These are phyloP conservation scores for Echinarachnius parma DNA, from an alignment of 53 echinoderm and acorn worm genomes.

Conservation along the genomic window DNA sequence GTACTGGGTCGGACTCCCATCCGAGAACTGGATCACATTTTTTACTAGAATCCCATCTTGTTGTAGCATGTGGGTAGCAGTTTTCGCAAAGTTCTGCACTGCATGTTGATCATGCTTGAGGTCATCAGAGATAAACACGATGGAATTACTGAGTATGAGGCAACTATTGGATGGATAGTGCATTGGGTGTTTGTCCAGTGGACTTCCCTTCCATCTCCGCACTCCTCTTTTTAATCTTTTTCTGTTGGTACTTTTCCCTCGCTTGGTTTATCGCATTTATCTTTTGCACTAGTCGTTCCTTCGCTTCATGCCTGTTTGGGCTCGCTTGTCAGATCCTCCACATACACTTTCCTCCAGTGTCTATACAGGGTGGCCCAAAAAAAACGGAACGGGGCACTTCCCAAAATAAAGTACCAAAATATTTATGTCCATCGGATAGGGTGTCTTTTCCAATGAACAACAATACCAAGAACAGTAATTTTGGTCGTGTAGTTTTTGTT, in stretches of 20 bases:
- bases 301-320: too few relatives aligned
- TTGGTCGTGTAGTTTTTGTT: too few relatives aligned
- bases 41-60: constrained; percentile 36
- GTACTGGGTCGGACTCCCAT: constrained; percentile 53
- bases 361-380: too few relatives aligned
- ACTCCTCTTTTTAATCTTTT: not conserved
- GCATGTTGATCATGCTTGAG: constrained; percentile 47
- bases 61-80: constrained; percentile 21
- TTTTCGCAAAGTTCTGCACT: constrained; percentile 43
- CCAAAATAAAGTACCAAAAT: too few relatives aligned
- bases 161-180: constrained; percentile 63
- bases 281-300: too few relatives aligned
- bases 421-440: too few relatives aligned
- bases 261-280: constrained; percentile 3
- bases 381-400: too few relatives aligned
- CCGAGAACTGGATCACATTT: constrained; percentile 55
- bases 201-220: constrained; percentile 8
- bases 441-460: too few relatives aligned
- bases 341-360: too few relatives aligned
- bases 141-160: constrained; percentile 57
- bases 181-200: constrained; percentile 47
- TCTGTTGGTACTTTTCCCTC: constrained; percentile 1
- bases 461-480: too few relatives aligned
- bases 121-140: constrained; percentile 55
- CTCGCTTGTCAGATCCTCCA: not conserved